Conservation (phyloP, 2,888 invertebrate species). For the Heliconius charithonia region DNA sequence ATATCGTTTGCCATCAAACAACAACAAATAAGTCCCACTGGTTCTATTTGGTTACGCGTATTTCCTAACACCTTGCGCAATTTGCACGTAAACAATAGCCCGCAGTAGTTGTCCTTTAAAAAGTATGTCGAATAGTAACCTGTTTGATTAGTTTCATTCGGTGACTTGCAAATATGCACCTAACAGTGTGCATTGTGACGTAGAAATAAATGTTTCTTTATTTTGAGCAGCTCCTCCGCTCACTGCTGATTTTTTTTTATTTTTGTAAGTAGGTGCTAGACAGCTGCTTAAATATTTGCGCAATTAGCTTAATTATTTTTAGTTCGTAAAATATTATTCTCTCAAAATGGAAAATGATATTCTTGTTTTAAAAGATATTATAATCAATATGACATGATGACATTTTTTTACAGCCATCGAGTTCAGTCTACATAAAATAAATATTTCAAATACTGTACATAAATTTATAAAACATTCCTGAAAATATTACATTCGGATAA, state of each 20-base stretch:
- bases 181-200: slow-evolving; percentile 13
- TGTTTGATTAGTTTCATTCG: slow-evolving; percentile 55
- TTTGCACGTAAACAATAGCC: slow-evolving; percentile 67
- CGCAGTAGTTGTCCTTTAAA: slow-evolving; percentile 71
- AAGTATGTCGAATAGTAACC: slow-evolving; percentile 71
- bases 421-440: neutral
- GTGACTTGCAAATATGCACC: slow-evolving; percentile 32
- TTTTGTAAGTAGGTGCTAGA: neutral
- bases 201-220: slow-evolving; percentile 4
- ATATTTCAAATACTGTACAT: neutral
- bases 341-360: neutral
- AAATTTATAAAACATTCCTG: neutral
- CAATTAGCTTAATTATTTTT: neutral
- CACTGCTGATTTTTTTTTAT: neutral
- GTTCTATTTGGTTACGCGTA: neutral
- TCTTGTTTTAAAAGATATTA: too few species aligned
- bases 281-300: neutral
- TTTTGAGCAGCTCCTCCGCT: neutral
- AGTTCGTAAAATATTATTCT: neutral
- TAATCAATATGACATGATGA: too few species aligned
- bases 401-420: too few species aligned
- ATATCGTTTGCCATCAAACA: neutral
- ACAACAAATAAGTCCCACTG: neutral
- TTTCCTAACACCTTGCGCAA: slow-evolving; percentile 61
- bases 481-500: neutral